Evolutionary conservation across 2,888 invertebrate genomes (phyloP).

Genomic region (Zaprionus lineosus): DNA sequence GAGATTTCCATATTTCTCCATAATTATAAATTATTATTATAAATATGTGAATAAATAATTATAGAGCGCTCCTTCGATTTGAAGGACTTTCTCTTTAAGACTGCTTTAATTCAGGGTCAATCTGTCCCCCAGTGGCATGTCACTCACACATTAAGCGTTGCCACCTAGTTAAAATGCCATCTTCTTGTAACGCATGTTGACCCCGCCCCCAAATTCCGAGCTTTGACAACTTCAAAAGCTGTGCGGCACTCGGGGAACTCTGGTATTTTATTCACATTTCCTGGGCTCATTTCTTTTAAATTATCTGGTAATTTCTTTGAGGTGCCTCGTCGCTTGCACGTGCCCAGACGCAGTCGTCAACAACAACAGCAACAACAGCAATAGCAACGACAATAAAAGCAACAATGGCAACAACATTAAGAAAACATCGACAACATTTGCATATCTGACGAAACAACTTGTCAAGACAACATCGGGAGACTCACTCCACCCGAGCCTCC

Average conservation of each 20-base stretch:
- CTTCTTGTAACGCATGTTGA: too few relatives aligned
- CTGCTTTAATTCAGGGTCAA: too few relatives aligned
- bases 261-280: constrained; percentile 47
- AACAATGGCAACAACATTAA: constrained; percentile 27
- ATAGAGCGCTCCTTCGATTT: too few relatives aligned
- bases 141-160: too few relatives aligned
- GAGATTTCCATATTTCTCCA: neutral
- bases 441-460: constrained; percentile 74
- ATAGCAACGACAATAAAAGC: too few relatives aligned
- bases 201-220: too few relatives aligned
- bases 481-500: neutral
- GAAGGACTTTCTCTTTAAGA: too few relatives aligned
- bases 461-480: constrained; percentile 61
- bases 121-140: too few relatives aligned
- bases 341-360: constrained; percentile 28
- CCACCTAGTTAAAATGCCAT: too few relatives aligned
- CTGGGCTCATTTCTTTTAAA: constrained; percentile 48
- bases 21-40: too few relatives aligned
- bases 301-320: constrained; percentile 46
- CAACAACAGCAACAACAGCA: constrained; percentile 23
- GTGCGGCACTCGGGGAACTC: constrained; percentile 10
- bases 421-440: constrained; percentile 56
- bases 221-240: constrained; percentile 16
- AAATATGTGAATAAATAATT: too few relatives aligned
- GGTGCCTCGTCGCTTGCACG: constrained; percentile 52